A percentile compares a stretch with the other conserved stretches of the same genome.
These are phyloP conservation scores for Amazonetta brasiliensis DNA, from an alignment of 2,797 vertebrate species.

Conservation along the genomic window DNA sequence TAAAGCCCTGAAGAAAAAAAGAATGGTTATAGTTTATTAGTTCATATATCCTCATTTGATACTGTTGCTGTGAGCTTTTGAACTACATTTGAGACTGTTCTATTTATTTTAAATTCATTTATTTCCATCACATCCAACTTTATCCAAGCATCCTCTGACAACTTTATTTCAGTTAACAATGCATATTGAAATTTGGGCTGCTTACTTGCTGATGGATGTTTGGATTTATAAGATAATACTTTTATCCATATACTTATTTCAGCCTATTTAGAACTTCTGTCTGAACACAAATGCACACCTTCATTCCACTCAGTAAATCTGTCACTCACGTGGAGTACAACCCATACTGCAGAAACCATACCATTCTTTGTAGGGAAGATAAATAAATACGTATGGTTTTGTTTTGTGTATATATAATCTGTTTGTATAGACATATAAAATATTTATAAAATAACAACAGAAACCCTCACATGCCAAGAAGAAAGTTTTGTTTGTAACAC, in stretches of 20 bases:
- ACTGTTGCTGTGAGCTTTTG: neutral
- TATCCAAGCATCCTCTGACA: neutral
- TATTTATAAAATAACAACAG: neutral
- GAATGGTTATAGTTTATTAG: neutral
- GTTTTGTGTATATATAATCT: neutral
- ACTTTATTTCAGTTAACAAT: neutral
- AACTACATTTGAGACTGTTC: neutral
- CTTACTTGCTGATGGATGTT: neutral
- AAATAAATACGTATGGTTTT: neutral
- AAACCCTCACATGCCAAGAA: neutral
- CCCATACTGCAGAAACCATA: neutral
- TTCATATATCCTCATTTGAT: slow-evolving; percentile 4
- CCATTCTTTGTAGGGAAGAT: neutral
- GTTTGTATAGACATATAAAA: neutral
- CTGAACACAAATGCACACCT: neutral
- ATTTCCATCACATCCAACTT: neutral
- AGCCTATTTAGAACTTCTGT: neutral
- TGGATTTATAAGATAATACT: neutral
- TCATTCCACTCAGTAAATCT: neutral
- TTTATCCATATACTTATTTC: neutral
- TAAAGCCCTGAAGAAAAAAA: neutral
- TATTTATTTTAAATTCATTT: neutral
- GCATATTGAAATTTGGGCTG: neutral
- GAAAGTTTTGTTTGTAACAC: neutral
- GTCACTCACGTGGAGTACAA: neutral